Evolutionary conservation across 2,888 invertebrate species (phyloP).

Genomic region (Panopea generosa): DNA sequence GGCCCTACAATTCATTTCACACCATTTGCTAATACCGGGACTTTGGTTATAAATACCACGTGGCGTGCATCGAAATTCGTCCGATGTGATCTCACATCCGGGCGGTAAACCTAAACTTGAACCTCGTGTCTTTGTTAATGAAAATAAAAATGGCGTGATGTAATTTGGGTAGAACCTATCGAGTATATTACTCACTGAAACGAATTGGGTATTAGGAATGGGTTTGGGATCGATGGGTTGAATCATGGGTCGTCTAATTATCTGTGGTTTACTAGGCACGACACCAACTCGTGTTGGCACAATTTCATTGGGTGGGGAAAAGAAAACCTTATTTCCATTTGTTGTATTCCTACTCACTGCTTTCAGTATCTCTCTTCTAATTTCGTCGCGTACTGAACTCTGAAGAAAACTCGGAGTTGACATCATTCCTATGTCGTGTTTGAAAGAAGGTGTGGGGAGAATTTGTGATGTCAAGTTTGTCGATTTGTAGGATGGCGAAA

Average conservation of each 20-base stretch:
- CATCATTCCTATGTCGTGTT: neutral
- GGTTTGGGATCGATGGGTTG: neutral
- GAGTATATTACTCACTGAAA: slow-evolving; percentile 58
- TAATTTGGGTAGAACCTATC: slow-evolving; percentile 52
- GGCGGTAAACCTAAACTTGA: slow-evolving; percentile 70
- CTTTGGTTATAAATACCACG: slow-evolving; percentile 66
- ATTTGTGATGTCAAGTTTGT: neutral
- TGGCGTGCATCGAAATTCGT: slow-evolving; percentile 65
- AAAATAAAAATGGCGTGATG: slow-evolving; percentile 51
- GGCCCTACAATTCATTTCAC: slow-evolving; percentile 63
- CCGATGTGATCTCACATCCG: slow-evolving; percentile 60
- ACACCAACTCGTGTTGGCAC: too few relatives aligned
- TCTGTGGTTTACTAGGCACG: too few relatives aligned
- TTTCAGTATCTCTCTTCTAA: neutral
- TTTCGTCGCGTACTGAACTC: neutral
- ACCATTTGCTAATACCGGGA: slow-evolving; percentile 67
- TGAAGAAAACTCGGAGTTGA: too few relatives aligned
- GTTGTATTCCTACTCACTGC: neutral
- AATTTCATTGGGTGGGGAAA: too few relatives aligned
- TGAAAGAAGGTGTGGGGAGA: neutral
- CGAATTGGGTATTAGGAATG: slow-evolving; percentile 54
- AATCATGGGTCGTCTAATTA: too few relatives aligned
- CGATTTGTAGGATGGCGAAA: neutral
- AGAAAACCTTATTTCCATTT: neutral
- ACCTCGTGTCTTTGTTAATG: slow-evolving; percentile 38